Evolutionary conservation across 1,140 invertebrate genomes (phyloP), one percentile per base, ranked within the genome.

Genomic region (Aphidius ervi): DNA sequence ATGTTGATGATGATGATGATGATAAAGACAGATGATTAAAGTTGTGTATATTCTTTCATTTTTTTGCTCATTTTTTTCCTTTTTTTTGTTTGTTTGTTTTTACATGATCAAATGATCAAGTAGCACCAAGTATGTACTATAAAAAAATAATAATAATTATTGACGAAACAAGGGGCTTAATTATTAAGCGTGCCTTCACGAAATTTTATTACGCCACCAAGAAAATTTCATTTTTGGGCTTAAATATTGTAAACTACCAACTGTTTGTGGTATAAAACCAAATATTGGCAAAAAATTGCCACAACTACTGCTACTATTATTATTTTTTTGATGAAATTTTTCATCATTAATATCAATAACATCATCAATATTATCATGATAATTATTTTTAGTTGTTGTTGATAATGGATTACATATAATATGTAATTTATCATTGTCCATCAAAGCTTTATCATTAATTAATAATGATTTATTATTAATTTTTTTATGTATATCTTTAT

Each of bases 151-250:
- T 31, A 31, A 31, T 31, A 31, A 31, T 31, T 31, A 31, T 31
- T 31, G 23, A 31, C 23, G 23, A 31, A 31, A 31, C 23, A 31
- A 31, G 23, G 23, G 23, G 23, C 42, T 54, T 40, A 9, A 54
- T 42, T 42, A 20, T 70, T 76, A 79, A 52, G 74, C 76, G 71
- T 78, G 71, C 63, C 77, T 80, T 87, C 85, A 87, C 82, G 85
- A 86, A 64, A 86, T 86, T 74, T 87, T 87, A 56, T 86, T 86
- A 42, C 84, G 82, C 85, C 85, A 86, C 85, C 85, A 86, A 9
- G 82, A 85, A 71, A 85, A 85, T 69, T 85, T 79, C 73, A 86
- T 82, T 68, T 83, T 82, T 53, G 83, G 81, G 56, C 76, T 78
- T 42, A 75, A 74, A 61, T 78, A 80, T 53, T 75, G 75, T 70